These are phyloP conservation scores for Diphyllodes magnificus DNA, from an alignment of 2,113 vertebrate species.

Conservation along the genomic window DNA sequence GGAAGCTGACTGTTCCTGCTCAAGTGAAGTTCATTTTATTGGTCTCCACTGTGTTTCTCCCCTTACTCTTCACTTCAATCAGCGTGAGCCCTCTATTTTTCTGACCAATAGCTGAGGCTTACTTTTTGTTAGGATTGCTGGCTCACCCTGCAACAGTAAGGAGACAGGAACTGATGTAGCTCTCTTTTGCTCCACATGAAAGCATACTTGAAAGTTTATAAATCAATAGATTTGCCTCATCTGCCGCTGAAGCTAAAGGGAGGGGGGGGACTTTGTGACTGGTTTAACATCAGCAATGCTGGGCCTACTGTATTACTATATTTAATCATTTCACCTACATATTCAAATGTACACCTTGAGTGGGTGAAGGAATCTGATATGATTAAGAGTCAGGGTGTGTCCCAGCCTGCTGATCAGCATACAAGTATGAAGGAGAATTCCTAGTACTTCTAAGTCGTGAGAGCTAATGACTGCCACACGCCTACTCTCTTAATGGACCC, in stretches of 20 bases:
- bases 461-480: not conserved
- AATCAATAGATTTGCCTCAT: not conserved
- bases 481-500: not conserved
- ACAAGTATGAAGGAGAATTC: not conserved
- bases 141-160: not conserved
- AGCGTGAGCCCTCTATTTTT: not conserved
- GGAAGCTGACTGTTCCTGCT: not conserved
- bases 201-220: not conserved
- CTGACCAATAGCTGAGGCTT: not conserved
- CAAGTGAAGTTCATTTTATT: not conserved
- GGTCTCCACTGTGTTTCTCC: rapidly evolving
- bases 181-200: not conserved
- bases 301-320: not conserved
- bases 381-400: conserved; percentile 6
- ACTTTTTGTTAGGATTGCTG: not conserved
- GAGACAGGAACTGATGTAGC: not conserved
- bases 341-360: not conserved
- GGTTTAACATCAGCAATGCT: not conserved
- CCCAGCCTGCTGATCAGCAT: not conserved
- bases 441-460: not conserved
- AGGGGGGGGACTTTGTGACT: not conserved
- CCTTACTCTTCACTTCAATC: not conserved
- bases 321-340: not conserved
- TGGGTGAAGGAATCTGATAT: not conserved
- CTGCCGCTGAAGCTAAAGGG: not conserved